These are phyloP conservation scores for Tamandua tetradactyla DNA, from an alignment of 2,797 vertebrate genomes.

Conservation along the genomic window DNA sequence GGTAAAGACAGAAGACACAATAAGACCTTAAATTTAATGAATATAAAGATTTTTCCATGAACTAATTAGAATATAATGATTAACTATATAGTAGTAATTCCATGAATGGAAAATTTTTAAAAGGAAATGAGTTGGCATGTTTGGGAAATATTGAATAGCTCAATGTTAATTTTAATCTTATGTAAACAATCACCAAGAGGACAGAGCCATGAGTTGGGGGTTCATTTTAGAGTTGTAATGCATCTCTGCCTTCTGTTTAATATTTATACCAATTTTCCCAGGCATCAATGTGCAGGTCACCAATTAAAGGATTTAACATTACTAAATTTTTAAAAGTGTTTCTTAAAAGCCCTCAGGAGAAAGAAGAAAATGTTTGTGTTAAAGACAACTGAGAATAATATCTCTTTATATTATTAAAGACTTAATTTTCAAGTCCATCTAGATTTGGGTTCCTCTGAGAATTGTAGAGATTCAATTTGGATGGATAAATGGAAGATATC, in stretches of 20 bases:
- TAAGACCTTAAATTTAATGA: neutral
- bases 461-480: neutral
- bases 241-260: neutral
- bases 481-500: neutral
- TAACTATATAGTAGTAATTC: neutral
- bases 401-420: neutral
- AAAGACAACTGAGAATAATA: neutral
- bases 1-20: neutral
- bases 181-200: neutral
- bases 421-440: constrained; percentile 34
- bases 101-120: neutral
- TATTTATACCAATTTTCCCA: neutral
- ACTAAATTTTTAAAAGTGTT: neutral
- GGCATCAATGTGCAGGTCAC: neutral
- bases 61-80: neutral
- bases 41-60: neutral
- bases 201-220: neutral
- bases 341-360: neutral
- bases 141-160: neutral
- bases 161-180: constrained; percentile 2
- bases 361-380: neutral
- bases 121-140: no score
- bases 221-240: neutral
- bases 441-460: neutral
- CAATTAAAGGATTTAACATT: neutral